Base-by-base conservation (phyloP, 2,888 invertebrate species). In the Germaria angustata region DNA sequence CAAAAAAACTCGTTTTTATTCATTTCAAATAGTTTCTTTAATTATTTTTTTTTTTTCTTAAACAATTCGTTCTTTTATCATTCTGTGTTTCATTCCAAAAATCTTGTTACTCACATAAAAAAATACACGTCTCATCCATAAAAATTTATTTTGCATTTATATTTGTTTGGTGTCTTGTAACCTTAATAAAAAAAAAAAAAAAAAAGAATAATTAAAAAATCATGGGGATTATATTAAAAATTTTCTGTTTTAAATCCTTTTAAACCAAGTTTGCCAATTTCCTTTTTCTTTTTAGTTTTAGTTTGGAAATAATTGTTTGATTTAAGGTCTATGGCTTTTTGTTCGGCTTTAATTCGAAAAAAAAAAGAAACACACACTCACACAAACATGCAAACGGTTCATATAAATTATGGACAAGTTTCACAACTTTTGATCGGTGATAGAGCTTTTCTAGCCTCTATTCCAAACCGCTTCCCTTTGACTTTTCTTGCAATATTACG, bases 51-150 rank as follows among this genome's bases (percentile, higher is more conserved):
- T 24, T 53, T 7, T 55, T 57, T 24, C 9, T 59, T 24, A 66
- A 53, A 20, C 24, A 53, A 69, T 61, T 78, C 2, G 17, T 61
- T 1, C 11, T 39, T 49, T 28, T 22, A 39, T 39, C 15, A n/a
- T n/a, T n/a, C n/a, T n/a, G n/a, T n/a, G n/a, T n/a, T n/a, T n/a
- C n/a, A 28, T 17, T 0, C 3, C 34, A 36, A 68, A 53, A 53
- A 39, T 68, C 24, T 44, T 55, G n/a, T 57, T 20, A 55, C 69
- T 51, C 41, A 41, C 61, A 53, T 55, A 69, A 57, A 66, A n/a
- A n/a, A 57, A 9, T 57, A 71, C 69, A 69, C 57, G 13, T 49
- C 57, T 77, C 68, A 77, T 77, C 22, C 36, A 39, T 59, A 68
- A 8, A 59, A 49, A 61, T 51, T 59, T 68, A 36, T 34, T 65